Base-by-base conservation (phyloP, 2,888 invertebrate genomes). In the Drosophila mimica region DNA sequence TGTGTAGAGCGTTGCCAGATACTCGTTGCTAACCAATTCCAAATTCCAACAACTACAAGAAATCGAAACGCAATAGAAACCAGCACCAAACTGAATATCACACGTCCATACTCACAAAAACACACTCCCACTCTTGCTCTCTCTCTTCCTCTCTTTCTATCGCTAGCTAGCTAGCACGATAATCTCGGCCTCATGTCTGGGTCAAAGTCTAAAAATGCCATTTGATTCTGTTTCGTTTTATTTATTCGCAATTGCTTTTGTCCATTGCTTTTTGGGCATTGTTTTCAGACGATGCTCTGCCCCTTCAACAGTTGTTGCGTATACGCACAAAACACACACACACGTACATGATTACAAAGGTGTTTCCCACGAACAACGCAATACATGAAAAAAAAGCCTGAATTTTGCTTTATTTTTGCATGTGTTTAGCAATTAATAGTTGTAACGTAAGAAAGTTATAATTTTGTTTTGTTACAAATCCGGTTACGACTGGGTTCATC, bases 101-200 rank as follows among this genome's bases (percentile, higher is more conserved):
- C 60, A 70, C 51, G 58, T 28, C 7, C 34, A 52, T 11, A 38
- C 52, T 34, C 43, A 15, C 46, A 31, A 34, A 15, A 15, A 40
- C 54, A 28, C 65, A 17, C 61, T 13, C 56, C 36, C 59, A 25
- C 59, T 20, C 20, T 51, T 49, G 56, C 51, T 43, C 53, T n/a
- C 58, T 20, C 49, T 38, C 68, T 40, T 68, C 46, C 34, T 49
- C 70, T n/a, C 73, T 38, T 57, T 48, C 57, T 20, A 69, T 70
- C 59, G 15, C 25, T 46, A 4, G 46, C 15, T 46, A 46, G 25
- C 15, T 46, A 15, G 60, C 65, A 66, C 71, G 62, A 71, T 82
- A 87, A 85, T 89, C 88, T 81, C 79, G 69, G 76, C 70, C 81
- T 63, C 64, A 67, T 83, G 88, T 83, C 90, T 90, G 83, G 90